Evolutionary conservation across 37 sponge, comb jelly and placozoan species (phyloP).

Genomic region (Geodia barretti): DNA sequence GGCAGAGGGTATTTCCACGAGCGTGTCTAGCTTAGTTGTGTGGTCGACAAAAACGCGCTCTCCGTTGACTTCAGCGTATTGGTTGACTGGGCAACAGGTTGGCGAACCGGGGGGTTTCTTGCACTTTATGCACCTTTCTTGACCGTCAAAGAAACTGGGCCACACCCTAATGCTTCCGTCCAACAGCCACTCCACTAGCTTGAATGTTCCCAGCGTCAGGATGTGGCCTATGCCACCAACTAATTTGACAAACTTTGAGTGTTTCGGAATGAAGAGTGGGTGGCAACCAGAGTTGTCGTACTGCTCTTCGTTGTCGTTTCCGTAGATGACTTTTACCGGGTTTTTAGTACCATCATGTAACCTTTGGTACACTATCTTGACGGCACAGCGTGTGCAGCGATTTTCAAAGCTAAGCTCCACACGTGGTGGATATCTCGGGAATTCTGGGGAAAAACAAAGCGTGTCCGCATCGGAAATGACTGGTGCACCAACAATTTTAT

Average conservation of each 20-base stretch:
- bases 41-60: background rate
- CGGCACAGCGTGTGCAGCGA: constrained; percentile 7
- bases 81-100: background rate
- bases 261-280: background rate
- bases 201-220: background rate
- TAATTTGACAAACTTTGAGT: background rate
- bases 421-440: background rate
- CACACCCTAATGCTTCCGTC: background rate
- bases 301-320: background rate
- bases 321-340: background rate
- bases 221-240: constrained; percentile 1
- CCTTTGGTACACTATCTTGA: background rate
- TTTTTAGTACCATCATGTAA: background rate
- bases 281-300: constrained; percentile 1
- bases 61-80: background rate
- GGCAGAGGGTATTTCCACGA: too few species aligned
- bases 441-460: background rate
- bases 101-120: background rate
- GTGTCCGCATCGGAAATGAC: background rate
- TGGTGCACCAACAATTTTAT: background rate
- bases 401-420: background rate
- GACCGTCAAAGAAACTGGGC: background rate
- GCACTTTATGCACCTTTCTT: background rate
- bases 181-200: background rate
- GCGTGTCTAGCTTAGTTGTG: background rate